phyloP scores from a whole-genome alignment of 2,888 invertebrate species.

The Drosophila mercatorum region DNA sequence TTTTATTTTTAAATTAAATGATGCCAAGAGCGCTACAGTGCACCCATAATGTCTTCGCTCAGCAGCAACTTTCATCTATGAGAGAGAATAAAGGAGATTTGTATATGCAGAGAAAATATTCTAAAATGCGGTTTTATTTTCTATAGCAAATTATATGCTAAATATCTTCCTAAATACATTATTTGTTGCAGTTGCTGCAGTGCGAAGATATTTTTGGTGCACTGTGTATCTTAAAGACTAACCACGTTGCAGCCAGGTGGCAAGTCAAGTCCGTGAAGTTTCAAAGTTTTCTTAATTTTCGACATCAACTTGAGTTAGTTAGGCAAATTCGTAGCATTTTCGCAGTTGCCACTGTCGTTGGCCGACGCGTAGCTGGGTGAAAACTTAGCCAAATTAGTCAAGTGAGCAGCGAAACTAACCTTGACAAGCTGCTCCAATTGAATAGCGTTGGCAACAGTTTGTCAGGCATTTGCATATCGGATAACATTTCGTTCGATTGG shows the following conservation, averaged over 20 bases:
- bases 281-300: constrained; percentile 10
- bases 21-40: too few relatives aligned
- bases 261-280: neutral
- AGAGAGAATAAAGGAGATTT: too few relatives aligned
- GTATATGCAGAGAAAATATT: too few relatives aligned
- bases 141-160: too few relatives aligned
- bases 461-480: constrained; percentile 63
- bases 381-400: constrained; percentile 10
- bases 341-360: neutral
- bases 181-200: too few relatives aligned
- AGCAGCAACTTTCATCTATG: too few relatives aligned
- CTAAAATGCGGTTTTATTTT: too few relatives aligned
- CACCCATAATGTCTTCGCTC: too few relatives aligned
- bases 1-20: neutral
- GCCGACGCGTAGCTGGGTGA: neutral
- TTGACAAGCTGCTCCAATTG: constrained; percentile 51
- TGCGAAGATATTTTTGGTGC: too few relatives aligned
- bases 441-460: constrained; percentile 53
- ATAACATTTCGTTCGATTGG: constrained; percentile 54
- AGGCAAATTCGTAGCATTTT: constrained; percentile 7
- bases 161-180: too few relatives aligned
- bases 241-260: neutral
- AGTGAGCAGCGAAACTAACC: constrained; percentile 39
- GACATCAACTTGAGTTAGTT: constrained; percentile 4
- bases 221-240: too few relatives aligned